These are phyloP conservation scores for Ephialtes manifestator DNA, from an alignment of 2,888 invertebrate species.

Conservation along the genomic window DNA sequence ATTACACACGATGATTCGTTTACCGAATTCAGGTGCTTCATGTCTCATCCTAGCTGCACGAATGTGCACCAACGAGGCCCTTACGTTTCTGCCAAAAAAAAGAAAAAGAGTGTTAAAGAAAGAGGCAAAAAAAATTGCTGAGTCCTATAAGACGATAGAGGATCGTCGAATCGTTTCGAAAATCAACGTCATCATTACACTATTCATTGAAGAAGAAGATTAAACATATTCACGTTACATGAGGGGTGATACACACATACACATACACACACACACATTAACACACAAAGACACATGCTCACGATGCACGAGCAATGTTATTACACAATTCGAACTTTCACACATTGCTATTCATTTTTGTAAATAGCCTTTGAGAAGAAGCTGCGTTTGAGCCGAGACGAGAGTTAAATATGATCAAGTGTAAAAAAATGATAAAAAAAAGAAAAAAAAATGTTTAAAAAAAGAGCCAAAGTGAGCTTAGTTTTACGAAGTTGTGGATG, in stretches of 20 bases:
- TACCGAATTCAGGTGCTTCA: slow-evolving; percentile 46
- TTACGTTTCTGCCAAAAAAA: slow-evolving; percentile 25
- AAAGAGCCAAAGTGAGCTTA: slow-evolving; percentile 64
- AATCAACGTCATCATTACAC: slow-evolving; percentile 26
- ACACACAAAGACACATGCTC: slow-evolving; percentile 18
- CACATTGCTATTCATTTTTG: slow-evolving; percentile 74
- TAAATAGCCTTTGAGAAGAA: slow-evolving; percentile 80
- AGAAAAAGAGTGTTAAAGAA: background rate
- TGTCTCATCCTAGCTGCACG: slow-evolving; percentile 29
- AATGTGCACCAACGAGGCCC: slow-evolving; percentile 6
- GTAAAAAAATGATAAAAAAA: slow-evolving; percentile 13
- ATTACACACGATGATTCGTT: background rate
- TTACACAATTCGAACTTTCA: slow-evolving; percentile 48
- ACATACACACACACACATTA: slow-evolving; percentile 7
- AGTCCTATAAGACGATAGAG: background rate
- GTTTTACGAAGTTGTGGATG: slow-evolving; percentile 55
- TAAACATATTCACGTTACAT: background rate
- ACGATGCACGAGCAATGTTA: slow-evolving; percentile 25
- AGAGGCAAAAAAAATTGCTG: background rate
- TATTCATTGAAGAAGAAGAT: slow-evolving; percentile 18
- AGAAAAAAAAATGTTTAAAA: slow-evolving; percentile 17
- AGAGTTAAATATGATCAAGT: slow-evolving; percentile 25
- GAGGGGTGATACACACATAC: background rate
- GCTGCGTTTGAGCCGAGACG: slow-evolving; percentile 37
- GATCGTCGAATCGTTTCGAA: slow-evolving; percentile 6